A percentile compares a stretch with the other conserved stretches of the same genome.
These are phyloP conservation scores for Sterrhoptilus dennistouni DNA, from an alignment of 2,113 vertebrate species.

Conservation along the genomic window DNA sequence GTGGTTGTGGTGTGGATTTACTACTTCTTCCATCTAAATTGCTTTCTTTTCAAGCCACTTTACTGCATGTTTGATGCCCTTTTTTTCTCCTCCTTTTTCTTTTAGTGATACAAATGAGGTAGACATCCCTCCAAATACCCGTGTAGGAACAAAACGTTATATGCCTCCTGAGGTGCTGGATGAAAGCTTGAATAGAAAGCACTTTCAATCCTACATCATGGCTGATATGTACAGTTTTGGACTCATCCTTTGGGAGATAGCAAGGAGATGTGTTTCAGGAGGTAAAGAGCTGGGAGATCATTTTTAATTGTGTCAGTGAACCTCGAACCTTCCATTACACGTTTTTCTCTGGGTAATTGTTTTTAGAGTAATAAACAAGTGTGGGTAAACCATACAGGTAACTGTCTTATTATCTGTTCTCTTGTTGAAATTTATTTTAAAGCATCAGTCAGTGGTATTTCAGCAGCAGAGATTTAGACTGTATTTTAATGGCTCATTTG, in stretches of 20 bases:
- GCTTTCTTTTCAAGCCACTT: background rate
- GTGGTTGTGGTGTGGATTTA: background rate
- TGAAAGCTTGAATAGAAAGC: conserved; percentile 91
- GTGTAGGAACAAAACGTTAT: conserved; percentile 96
- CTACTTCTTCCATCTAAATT: background rate
- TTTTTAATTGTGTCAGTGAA: background rate
- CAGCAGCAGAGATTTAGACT: background rate
- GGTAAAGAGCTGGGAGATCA: conserved; percentile 72
- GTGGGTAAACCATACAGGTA: background rate
- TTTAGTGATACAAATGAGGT: conserved; percentile 94
- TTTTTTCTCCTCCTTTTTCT: background rate
- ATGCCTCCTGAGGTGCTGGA: conserved; percentile 98
- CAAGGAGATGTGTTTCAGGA: conserved; percentile 92
- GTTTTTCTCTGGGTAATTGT: background rate
- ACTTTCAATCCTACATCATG: conserved; percentile 98
- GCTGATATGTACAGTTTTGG: conserved; percentile 99
- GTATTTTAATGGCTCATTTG: background rate
- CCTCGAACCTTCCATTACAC: background rate
- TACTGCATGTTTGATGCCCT: background rate
- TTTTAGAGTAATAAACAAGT: background rate
- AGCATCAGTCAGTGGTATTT: background rate
- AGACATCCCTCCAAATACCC: conserved; percentile 93
- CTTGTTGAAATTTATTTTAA: background rate
- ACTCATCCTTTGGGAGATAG: conserved; percentile 96
- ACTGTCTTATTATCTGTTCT: background rate